Base-by-base conservation (phyloP, 2,113 vertebrate genomes). In the Furnarius figulus region DNA sequence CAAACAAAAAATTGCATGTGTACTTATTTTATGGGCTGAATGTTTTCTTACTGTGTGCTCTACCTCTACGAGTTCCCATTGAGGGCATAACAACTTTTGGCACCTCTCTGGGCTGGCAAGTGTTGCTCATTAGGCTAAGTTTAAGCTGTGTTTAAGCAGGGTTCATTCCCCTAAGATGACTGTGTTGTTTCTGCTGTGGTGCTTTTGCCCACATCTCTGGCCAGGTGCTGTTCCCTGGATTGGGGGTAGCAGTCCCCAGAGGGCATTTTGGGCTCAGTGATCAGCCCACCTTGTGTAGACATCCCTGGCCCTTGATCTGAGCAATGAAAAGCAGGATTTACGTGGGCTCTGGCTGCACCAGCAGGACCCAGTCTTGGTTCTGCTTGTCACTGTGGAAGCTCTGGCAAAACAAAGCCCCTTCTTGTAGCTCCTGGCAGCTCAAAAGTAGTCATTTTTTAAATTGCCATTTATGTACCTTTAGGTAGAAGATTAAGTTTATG, bases 401-500 rank as follows among this genome's bases (percentile, higher is more conserved):
- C 47, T 7, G 14, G 17, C 14, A 70, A 62, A 90, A 40, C 31
- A 39, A 56, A 88, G 24, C 12, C 10, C 11, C 61, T 44, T 77
- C 14, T 39, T 83, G 53, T 23, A 83, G 25, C 25, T 75, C 12
- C 27, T 18, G 35, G n/a, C 4, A 56, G 40, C 31, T 70, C 22
- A 35, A 33, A 49, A 83, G 12, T 7, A 50, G 21, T 12, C 3
- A 1, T 59, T 22, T 78, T 63, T 28, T 20, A 19, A 40, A 40
- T 17, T 42, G 2, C 0, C 12, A 35, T 9, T 4, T 25, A 3
- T 4, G 16, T 10, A 20, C 2, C 11, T 56, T 31, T 46, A 40
- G 39, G 42, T 62, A n/a, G 33, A 67, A 52, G 18, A 22, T 8
- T 37, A 40, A 56, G 28, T 1, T 56, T n/a, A 17, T 47, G 28